Base-by-base conservation (phyloP, 2,888 invertebrate species). In the Sylvicola cinctus region DNA sequence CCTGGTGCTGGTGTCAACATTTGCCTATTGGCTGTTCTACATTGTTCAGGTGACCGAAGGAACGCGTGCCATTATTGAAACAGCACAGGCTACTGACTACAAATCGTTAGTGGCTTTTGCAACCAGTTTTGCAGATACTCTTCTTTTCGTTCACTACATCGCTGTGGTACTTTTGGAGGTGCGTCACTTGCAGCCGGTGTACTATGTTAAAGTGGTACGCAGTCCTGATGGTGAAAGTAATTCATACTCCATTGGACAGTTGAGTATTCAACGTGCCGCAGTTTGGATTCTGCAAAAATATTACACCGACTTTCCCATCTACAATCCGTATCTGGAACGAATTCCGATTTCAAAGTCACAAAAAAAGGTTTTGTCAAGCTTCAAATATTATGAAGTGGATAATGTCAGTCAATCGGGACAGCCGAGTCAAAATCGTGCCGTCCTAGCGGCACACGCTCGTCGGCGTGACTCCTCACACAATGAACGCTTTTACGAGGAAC, bases 1-100 rank as follows among this genome's bases (percentile, higher is more conserved):
- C 4, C 69, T 95, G 35, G 73, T 91, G 26, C 73, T 90, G 28
- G 74, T 98, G 11, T 81, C 93, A 54, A 81, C 84, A 40, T 90
- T 95, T 59, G 81, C 93, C 4, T 96, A 90, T 61, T 98, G 98
- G 96, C 64, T 98, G 13, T 98, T 98, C 60, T 98, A 95, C 55
- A 76, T 87, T 46, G 91, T 95, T 33, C 85, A 95, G 58, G 71
- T 77, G 35, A 78, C 78, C 1, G 80, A 80, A 54, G 75, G 77
- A 13, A 75, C 79, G 1, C 73, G 77, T 55, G 79, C 81, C 35
- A 70, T 79, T 6, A 74, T 76, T 0, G 74, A 78, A 35, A 77
- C 76, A 0, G 80, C 81, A 48, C 75, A 77, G 55, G 77, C 77
- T 8, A 68, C 74, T 29, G 78, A 83, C 52, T 91, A 90, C 53